Conservation (phyloP, 2,797 vertebrate species). For the Eulemur rubriventer region DNA sequence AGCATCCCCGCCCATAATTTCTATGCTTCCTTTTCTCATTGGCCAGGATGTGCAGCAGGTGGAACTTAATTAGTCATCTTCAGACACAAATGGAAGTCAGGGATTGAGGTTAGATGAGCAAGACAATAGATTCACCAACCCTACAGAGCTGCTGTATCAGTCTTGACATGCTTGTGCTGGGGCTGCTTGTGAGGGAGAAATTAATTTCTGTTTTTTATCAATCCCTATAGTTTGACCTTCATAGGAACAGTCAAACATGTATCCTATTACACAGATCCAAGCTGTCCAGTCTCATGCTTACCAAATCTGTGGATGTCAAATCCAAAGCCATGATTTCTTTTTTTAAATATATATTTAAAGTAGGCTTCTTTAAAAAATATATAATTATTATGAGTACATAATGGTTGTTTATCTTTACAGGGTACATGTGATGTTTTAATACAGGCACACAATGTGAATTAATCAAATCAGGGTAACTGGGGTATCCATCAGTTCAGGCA, state of each 20-base stretch:
- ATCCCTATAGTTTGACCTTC: background rate
- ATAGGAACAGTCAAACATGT: background rate
- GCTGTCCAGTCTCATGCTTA: background rate
- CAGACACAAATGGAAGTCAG: background rate
- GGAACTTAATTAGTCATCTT: background rate
- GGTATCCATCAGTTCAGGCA: background rate
- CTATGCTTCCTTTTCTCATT: background rate
- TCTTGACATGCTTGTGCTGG: background rate
- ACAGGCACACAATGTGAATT: background rate
- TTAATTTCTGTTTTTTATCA: background rate
- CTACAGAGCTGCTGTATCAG: background rate
- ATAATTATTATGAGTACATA: background rate
- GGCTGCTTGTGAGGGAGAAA: background rate
- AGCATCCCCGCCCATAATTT: background rate
- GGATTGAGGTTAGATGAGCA: background rate
- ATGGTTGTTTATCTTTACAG: background rate
- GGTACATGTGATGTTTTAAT: background rate
- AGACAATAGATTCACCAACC: background rate
- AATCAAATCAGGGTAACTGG: background rate
- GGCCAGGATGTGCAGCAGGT: too few relatives aligned
- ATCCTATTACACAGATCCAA: background rate
- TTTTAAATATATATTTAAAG: too few relatives aligned
- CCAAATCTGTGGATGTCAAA: background rate
- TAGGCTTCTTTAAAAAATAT: background rate
- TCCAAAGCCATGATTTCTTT: background rate